Conservation (phyloP, 2,113 vertebrate species). For the Turdus rufiventris region DNA sequence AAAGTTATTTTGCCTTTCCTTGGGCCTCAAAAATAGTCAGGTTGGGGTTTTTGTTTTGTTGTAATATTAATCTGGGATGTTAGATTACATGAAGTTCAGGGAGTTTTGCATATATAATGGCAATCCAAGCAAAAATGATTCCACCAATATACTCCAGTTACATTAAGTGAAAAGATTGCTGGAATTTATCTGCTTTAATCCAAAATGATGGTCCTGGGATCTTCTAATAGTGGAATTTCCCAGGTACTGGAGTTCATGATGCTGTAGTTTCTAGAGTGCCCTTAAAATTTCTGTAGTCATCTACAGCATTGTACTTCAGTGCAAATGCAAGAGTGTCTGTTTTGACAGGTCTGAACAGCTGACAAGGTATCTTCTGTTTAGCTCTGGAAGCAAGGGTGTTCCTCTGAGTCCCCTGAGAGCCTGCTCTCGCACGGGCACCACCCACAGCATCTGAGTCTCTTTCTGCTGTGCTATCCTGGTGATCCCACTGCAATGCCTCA, state of each 20-base stretch:
- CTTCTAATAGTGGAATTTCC: neutral
- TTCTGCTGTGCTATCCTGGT: neutral
- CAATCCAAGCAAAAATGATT: neutral
- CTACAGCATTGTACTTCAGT: neutral
- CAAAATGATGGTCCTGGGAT: neutral
- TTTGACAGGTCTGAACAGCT: neutral
- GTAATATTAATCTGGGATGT: neutral
- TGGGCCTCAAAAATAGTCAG: neutral
- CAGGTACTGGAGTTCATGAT: neutral
- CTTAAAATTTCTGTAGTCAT: neutral
- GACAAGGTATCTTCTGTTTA: neutral
- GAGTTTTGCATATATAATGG: neutral
- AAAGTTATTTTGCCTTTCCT: neutral
- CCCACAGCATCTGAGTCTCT: rapidly evolving
- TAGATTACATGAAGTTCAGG: neutral
- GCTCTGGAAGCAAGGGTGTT: neutral
- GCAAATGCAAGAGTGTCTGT: neutral
- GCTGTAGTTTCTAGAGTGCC: neutral
- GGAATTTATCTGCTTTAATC: neutral
- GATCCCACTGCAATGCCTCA: neutral
- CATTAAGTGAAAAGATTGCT: neutral
- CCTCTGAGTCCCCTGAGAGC: neutral
- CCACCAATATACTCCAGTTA: neutral
- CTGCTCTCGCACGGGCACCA: neutral
- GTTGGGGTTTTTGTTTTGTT: neutral